phyloP scores from a whole-genome alignment of 1,140 invertebrate genomes.

The Danaus plexippus region DNA sequence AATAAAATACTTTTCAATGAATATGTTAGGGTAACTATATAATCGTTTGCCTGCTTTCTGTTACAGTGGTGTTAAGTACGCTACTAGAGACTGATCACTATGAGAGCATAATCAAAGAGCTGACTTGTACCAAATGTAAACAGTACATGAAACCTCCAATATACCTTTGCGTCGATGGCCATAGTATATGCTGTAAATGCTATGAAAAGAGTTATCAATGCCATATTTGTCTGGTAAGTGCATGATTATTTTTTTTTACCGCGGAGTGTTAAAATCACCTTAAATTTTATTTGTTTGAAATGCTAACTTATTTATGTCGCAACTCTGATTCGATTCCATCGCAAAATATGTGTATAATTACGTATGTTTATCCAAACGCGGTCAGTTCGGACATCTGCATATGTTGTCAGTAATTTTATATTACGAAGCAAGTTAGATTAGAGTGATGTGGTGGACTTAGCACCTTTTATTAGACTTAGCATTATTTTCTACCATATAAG shows the following conservation, averaged over 20 bases:
- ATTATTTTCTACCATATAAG: too few species aligned
- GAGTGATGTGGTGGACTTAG: too few species aligned
- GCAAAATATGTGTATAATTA: too few species aligned
- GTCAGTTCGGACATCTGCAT: too few species aligned
- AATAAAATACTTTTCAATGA: slow-evolving; percentile 7
- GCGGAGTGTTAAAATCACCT: too few species aligned
- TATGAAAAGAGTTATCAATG: slow-evolving; percentile 60
- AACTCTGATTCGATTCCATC: too few species aligned
- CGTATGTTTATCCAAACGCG: too few species aligned
- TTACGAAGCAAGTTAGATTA: too few species aligned
- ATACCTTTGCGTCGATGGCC: slow-evolving; percentile 61
- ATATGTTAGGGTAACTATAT: not conserved
- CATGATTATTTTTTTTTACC: not conserved
- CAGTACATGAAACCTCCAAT: slow-evolving; percentile 67
- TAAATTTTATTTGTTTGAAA: too few species aligned
- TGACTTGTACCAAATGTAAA: slow-evolving; percentile 62
- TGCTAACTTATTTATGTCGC: too few species aligned
- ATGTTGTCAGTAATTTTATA: too few species aligned
- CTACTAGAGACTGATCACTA: slow-evolving; percentile 66
- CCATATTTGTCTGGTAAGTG: slow-evolving; percentile 57
- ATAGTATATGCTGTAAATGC: slow-evolving; percentile 59
- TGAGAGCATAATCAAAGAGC: slow-evolving; percentile 60
- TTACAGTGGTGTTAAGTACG: slow-evolving; percentile 54
- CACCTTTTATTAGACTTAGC: too few species aligned
- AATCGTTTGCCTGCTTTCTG: not conserved